These are phyloP conservation scores for Phytoseiulus persimilis DNA, from an alignment of 2,888 invertebrate genomes.

Conservation along the genomic window DNA sequence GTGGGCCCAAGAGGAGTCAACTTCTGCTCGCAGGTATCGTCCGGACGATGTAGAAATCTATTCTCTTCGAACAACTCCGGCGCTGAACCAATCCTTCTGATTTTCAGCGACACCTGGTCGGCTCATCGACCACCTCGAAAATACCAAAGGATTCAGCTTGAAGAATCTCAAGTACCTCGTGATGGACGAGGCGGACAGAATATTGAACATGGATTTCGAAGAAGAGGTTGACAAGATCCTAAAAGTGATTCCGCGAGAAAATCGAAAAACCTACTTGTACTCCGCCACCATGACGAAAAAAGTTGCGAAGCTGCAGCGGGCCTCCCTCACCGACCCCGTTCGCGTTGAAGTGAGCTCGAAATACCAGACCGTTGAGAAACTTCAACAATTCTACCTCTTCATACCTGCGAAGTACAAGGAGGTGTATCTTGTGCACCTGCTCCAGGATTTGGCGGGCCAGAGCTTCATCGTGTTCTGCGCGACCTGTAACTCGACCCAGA, in stretches of 20 bases:
- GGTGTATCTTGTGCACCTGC: slow-evolving; percentile 83
- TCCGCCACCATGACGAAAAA: slow-evolving; percentile 99
- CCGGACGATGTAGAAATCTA: too few species aligned
- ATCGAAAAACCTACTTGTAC: slow-evolving; percentile 77
- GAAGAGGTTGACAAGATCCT: slow-evolving; percentile 93
- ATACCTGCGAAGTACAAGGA: slow-evolving; percentile 96
- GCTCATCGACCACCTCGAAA: slow-evolving; percentile 88
- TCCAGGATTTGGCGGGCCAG: slow-evolving; percentile 78
- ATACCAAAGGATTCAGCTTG: slow-evolving; percentile 92
- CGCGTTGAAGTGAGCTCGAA: slow-evolving; percentile 90
- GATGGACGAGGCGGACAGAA: slow-evolving; percentile 98
- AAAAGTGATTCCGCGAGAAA: slow-evolving; percentile 76
- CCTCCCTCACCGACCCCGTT: slow-evolving; percentile 84
- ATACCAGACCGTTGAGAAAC: slow-evolving; percentile 93
- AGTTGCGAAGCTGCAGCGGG: slow-evolving; percentile 85
- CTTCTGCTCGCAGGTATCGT: too few species aligned
- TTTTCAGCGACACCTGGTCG: slow-evolving; percentile 76
- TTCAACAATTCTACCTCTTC: slow-evolving; percentile 88
- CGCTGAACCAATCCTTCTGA: not conserved
- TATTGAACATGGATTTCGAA: slow-evolving; percentile 98
- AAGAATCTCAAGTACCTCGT: slow-evolving; percentile 78
- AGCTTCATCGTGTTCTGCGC: slow-evolving; percentile 94
- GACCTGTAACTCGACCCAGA: slow-evolving; percentile 83
- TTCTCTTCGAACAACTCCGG: too few species aligned
- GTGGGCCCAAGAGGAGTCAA: slow-evolving; percentile 40